Conservation (phyloP, 2,113 vertebrate genomes). For the Plecturocebus donacophilus region DNA sequence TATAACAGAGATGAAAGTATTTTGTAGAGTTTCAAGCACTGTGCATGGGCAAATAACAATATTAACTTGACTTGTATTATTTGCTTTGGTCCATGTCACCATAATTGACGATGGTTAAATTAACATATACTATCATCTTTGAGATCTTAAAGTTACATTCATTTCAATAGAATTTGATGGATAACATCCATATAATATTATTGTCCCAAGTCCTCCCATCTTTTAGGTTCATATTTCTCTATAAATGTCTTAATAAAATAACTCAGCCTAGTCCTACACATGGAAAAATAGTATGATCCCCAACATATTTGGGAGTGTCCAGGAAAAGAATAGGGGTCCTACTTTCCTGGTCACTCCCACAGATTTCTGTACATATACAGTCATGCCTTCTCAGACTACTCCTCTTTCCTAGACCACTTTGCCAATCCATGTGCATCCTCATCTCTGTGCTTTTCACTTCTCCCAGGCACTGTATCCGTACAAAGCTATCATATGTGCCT, state of each 20-base stretch:
- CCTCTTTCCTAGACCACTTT: background rate
- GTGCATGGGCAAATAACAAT: background rate
- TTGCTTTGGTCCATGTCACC: background rate
- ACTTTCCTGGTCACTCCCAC: background rate
- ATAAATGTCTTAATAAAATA: background rate
- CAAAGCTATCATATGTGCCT: background rate
- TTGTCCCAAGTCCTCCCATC: background rate
- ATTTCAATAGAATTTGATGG: background rate
- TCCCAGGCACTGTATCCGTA: background rate
- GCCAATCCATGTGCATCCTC: background rate
- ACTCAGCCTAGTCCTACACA: background rate
- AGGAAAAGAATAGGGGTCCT: background rate
- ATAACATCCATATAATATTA: background rate
- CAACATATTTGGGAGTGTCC: background rate
- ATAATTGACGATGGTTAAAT: background rate
- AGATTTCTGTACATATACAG: background rate
- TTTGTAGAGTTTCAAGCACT: background rate
- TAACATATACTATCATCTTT: background rate
- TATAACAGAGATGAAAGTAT: background rate
- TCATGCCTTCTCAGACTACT: background rate
- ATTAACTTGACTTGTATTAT: background rate
- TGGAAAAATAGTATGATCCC: background rate
- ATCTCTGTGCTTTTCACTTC: background rate
- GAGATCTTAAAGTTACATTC: background rate
- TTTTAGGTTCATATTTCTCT: background rate